Evolutionary conservation across 2,113 vertebrate genomes (phyloP).

Genomic region (Ciconia boyciana): DNA sequence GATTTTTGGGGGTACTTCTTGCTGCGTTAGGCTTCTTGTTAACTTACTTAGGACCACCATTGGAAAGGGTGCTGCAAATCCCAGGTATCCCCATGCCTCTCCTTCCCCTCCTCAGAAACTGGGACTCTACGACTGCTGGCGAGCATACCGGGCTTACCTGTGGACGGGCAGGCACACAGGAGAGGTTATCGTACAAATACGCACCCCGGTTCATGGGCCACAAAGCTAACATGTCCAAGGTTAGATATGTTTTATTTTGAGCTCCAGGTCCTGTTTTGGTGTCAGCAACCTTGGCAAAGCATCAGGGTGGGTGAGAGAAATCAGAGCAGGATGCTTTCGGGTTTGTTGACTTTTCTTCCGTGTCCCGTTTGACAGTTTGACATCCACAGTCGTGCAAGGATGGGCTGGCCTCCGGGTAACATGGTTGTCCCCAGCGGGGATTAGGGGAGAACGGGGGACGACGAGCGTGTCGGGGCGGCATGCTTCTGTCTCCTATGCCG

Average conservation of each 20-base stretch:
- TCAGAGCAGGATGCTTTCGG: not conserved
- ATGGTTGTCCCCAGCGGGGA: not conserved
- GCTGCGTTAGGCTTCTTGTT: not conserved
- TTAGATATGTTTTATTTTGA: not conserved
- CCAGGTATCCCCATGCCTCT: not conserved
- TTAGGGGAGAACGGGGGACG: not conserved
- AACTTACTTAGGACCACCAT: not conserved
- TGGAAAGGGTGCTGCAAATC: not conserved
- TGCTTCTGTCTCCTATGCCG: not conserved
- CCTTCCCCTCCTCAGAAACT: not conserved
- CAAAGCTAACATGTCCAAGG: fast-evolving
- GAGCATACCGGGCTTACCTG: not conserved
- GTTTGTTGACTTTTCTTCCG: not conserved
- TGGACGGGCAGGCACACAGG: not conserved
- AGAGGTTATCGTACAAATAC: not conserved
- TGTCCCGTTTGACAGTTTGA: fast-evolving
- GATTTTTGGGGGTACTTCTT: not conserved
- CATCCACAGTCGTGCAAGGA: not conserved
- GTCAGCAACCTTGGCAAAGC: not conserved
- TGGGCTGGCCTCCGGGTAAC: not conserved
- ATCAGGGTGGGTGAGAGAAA: not conserved
- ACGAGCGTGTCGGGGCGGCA: fast-evolving
- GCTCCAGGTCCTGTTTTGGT: not conserved
- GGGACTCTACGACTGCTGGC: not conserved
- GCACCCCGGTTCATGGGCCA: not conserved